phyloP scores from a whole-genome alignment of 2,888 invertebrate genomes.

The Harpalus rubripes region DNA sequence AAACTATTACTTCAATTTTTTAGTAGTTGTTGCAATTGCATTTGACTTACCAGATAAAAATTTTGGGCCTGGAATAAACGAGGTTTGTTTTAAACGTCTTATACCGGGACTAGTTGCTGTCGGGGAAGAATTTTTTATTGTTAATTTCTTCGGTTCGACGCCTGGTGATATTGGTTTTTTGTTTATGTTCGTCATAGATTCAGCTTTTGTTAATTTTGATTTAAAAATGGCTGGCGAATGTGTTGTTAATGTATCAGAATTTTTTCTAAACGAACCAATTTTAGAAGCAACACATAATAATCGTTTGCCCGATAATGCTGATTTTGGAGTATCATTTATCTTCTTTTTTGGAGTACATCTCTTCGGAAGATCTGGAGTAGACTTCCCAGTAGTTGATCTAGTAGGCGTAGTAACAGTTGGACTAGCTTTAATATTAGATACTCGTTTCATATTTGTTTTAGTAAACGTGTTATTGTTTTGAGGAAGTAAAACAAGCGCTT shows the following conservation, averaged over 20 bases:
- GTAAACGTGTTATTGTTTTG: slow-evolving; percentile 48
- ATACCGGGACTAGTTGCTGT: slow-evolving; percentile 1
- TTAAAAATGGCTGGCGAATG: not conserved
- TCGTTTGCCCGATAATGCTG: not conserved
- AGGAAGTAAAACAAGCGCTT: slow-evolving; percentile 35
- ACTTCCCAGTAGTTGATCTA: slow-evolving; percentile 32
- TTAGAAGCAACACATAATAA: not conserved
- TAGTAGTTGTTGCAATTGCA: not conserved
- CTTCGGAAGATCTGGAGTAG: slow-evolving; percentile 43
- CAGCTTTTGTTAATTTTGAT: slow-evolving; percentile 7
- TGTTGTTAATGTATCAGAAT: not conserved
- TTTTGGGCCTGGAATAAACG: not conserved
- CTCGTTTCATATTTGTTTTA: slow-evolving; percentile 52
- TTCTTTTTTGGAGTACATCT: slow-evolving; percentile 32
- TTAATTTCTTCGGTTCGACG: not conserved
- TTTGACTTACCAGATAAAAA: not conserved
- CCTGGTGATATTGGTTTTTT: not conserved
- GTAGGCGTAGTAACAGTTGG: slow-evolving; percentile 49
- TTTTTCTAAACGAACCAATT: slow-evolving; percentile 45
- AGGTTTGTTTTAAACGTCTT: slow-evolving; percentile 6
- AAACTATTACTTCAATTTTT: slow-evolving; percentile 23
- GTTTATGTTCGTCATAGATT: not conserved
- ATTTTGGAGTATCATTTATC: slow-evolving; percentile 28
- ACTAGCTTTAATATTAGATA: slow-evolving; percentile 54
- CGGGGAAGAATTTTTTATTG: not conserved